Evolutionary conservation across 2,797 vertebrate genomes (phyloP).

Genomic region (Poecile montanus): DNA sequence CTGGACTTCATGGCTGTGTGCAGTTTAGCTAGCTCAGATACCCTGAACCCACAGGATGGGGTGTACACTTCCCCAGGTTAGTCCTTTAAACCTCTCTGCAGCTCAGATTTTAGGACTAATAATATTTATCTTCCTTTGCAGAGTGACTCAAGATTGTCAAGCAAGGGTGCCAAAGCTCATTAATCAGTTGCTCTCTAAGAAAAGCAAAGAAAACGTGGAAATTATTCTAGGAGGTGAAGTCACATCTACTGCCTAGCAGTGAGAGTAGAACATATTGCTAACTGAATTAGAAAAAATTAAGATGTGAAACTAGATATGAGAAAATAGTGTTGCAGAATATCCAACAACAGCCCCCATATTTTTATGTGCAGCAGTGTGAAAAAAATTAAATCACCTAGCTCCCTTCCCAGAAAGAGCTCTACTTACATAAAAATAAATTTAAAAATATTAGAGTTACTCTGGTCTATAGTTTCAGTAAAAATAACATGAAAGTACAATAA

Average conservation of each 20-base stretch:
- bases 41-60: not conserved
- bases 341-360: fast-evolving
- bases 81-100: not conserved
- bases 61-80: not conserved
- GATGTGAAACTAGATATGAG: constrained; percentile 7
- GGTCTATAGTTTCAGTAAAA: constrained; percentile 43
- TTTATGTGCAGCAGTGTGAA: not conserved
- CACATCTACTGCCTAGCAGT: not conserved
- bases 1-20: not conserved
- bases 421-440: not conserved
- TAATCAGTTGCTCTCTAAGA: not conserved
- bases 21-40: not conserved
- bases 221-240: not conserved
- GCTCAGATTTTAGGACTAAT: not conserved
- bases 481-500: constrained; percentile 32
- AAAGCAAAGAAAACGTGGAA: constrained; percentile 7
- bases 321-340: not conserved
- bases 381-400: constrained; percentile 12
- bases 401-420: constrained; percentile 7
- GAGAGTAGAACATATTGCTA: not conserved
- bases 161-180: not conserved
- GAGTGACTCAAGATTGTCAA: not conserved
- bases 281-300: constrained; percentile 28
- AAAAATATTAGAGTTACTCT: not conserved
- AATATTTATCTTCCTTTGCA: not conserved